Conservation (phyloP, 2,888 invertebrate species). For the Folsomia manolachei region DNA sequence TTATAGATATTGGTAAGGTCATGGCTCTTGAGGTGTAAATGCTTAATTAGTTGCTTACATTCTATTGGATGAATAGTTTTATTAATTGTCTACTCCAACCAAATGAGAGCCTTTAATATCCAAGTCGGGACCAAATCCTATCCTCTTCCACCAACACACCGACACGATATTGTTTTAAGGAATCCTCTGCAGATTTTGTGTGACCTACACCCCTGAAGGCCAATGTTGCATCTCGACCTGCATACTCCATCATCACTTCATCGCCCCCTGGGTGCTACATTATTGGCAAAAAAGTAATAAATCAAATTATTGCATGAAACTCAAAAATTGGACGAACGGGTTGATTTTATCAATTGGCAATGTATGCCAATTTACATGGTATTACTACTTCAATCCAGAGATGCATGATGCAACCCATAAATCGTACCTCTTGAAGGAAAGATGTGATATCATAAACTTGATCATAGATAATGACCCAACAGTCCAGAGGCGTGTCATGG, state of each 20-base stretch:
- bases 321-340: too few species aligned
- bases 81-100: constrained; percentile 51
- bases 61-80: constrained; percentile 34
- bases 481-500: constrained; percentile 70
- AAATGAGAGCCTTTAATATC: too few species aligned
- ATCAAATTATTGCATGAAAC: constrained; percentile 39
- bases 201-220: constrained; percentile 80
- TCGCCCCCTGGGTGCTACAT: constrained; percentile 79
- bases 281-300: too few species aligned
- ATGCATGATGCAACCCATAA: too few species aligned
- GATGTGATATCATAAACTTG: constrained; percentile 77
- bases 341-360: too few species aligned
- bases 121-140: constrained; percentile 60
- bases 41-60: too few species aligned
- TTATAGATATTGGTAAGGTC: too few species aligned
- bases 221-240: constrained; percentile 78
- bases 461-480: constrained; percentile 85
- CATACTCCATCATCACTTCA: constrained; percentile 77
- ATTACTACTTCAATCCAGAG: too few species aligned
- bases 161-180: constrained; percentile 68
- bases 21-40: too few species aligned
- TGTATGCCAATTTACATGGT: too few species aligned
- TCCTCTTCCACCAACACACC: constrained; percentile 73
- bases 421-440: constrained; percentile 68
- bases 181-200: constrained; percentile 63